Evolutionary conservation across 2,113 vertebrate genomes (phyloP).

Genomic region (Apodemus speciosus): DNA sequence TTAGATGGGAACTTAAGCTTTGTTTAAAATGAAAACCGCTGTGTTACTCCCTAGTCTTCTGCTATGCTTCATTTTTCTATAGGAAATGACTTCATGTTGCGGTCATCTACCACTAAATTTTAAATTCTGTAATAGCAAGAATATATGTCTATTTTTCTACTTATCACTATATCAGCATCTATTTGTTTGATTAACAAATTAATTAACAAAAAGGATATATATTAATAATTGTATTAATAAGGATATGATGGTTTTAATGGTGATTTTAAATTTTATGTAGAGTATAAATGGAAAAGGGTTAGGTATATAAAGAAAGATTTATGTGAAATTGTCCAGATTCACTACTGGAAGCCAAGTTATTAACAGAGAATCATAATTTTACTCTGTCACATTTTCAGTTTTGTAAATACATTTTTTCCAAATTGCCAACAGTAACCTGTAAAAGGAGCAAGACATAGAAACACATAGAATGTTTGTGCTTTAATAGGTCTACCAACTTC

Average conservation of each 20-base stretch:
- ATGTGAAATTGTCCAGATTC: conserved; percentile 58
- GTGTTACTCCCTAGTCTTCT: neutral
- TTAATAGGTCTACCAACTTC: conserved; percentile 73
- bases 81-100: neutral
- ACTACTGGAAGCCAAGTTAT: neutral
- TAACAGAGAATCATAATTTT: conserved; percentile 44
- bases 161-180: neutral
- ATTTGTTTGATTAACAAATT: neutral
- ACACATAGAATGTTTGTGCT: conserved; percentile 53
- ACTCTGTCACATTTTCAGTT: conserved; percentile 44
- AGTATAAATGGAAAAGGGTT: neutral
- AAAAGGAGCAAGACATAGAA: conserved; percentile 64
- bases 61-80: neutral
- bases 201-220: conserved; percentile 13
- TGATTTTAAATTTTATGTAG: conserved; percentile 33
- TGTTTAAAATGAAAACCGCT: conserved; percentile 13
- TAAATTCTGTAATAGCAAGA: neutral
- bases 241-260: neutral
- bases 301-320: conserved; percentile 33
- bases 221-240: conserved; percentile 25
- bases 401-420: conserved; percentile 62
- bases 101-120: neutral
- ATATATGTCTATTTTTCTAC: conserved; percentile 26
- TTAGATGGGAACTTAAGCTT: neutral
- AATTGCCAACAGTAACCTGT: conserved; percentile 60